Percentiles rank a stretch among this genome's conserved stretches.
Evolutionary conservation across 2,113 vertebrate genomes (phyloP).

Genomic region (Python bivittatus): DNA sequence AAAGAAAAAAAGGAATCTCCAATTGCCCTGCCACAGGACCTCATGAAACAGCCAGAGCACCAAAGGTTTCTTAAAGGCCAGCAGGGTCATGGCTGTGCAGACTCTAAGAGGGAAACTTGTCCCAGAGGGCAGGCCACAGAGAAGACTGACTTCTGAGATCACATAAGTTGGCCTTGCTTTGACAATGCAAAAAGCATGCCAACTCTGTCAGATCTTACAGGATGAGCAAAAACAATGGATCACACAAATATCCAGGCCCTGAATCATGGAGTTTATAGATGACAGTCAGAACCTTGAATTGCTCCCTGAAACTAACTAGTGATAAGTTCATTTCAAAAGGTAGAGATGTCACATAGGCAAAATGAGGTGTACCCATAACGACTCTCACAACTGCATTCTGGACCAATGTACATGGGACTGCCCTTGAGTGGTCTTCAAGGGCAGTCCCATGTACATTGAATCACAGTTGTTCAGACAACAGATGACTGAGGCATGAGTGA

Average conservation of each 20-base stretch:
- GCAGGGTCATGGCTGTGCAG: not conserved
- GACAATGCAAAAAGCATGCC: too few species aligned
- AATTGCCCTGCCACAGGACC: not conserved
- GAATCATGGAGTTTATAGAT: too few species aligned
- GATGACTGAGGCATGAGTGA: not conserved
- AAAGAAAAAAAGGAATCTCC: not conserved
- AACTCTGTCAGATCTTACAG: too few species aligned
- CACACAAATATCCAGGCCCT: too few species aligned
- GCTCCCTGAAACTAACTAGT: too few species aligned
- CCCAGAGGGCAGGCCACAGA: not conserved
- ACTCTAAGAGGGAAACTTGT: not conserved
- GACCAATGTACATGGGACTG: not conserved
- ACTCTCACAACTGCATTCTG: not conserved
- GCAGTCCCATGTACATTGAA: not conserved
- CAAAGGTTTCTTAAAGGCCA: not conserved
- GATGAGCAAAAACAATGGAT: too few species aligned
- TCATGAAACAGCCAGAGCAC: not conserved
- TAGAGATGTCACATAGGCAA: not conserved
- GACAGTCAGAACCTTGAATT: too few species aligned
- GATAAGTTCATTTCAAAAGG: not conserved
- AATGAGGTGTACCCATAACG: not conserved
- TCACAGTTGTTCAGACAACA: not conserved
- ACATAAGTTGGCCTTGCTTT: too few species aligned
- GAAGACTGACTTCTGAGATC: too few species aligned
- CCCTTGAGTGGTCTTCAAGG: not conserved